Evolutionary conservation across 1,140 invertebrate species (phyloP).

Genomic region (Lordiphosa stackelbergi): DNA sequence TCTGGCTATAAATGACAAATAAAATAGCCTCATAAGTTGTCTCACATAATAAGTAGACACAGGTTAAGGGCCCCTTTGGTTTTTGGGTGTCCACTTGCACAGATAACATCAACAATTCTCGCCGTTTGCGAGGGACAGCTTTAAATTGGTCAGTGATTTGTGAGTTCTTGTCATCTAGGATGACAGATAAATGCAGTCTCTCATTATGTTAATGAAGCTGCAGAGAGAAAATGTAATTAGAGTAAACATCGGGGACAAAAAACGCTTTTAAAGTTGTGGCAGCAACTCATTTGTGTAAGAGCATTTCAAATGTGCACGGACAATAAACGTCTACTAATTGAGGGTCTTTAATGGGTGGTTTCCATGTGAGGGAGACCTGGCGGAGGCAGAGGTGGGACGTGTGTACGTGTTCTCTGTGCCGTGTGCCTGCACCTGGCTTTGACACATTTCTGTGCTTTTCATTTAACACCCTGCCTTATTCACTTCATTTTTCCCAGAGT

Average conservation of each 20-base stretch:
- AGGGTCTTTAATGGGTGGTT: no score
- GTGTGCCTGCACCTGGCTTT: conserved; percentile 3
- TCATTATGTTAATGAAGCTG: conserved; percentile 52
- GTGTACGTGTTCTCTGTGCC: neutral
- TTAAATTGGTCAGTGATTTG: conserved; percentile 27
- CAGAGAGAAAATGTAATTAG: conserved; percentile 23
- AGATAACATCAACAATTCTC: conserved; percentile 3
- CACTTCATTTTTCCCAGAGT: conserved; percentile 4
- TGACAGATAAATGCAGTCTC: neutral
- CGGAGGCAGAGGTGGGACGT: no score
- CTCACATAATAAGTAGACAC: conserved; percentile 21
- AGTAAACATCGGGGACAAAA: neutral
- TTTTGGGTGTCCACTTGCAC: no score
- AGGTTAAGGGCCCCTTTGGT: conserved; percentile 8
- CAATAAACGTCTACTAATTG: conserved; percentile 10
- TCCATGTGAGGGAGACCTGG: no score
- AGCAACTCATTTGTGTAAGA: conserved; percentile 7
- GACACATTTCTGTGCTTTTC: conserved; percentile 1
- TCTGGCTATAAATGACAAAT: conserved; percentile 23
- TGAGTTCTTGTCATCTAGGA: neutral
- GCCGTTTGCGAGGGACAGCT: no score
- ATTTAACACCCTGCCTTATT: conserved; percentile 2
- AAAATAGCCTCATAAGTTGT: conserved; percentile 15
- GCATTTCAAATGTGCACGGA: conserved; percentile 3
- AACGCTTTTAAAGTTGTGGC: conserved; percentile 7